A percentile compares a stretch with the other conserved stretches of the same genome.
phyloP scores from a whole-genome alignment of 1,140 invertebrate genomes.

The Trialeurodes vaporariorum region DNA sequence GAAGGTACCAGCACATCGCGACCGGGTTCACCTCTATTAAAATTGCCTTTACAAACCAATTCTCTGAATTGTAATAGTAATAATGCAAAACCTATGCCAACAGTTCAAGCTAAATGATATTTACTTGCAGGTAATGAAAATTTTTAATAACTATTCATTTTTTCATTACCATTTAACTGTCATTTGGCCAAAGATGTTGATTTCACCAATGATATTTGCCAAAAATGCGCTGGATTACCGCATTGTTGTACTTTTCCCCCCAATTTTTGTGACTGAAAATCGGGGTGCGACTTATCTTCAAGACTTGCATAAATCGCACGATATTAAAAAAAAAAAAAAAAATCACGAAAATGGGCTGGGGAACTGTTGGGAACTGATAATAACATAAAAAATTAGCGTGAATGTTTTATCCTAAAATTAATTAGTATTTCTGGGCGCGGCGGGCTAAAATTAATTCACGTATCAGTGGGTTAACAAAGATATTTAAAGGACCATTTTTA shows the following conservation, averaged over 20 bases:
- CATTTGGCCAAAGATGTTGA: not conserved
- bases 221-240: not conserved
- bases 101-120: not conserved
- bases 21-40: not conserved
- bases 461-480: too few relatives aligned
- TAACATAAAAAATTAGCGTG: too few relatives aligned
- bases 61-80: not conserved
- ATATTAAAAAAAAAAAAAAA: too few relatives aligned
- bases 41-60: not conserved
- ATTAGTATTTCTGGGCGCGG: too few relatives aligned
- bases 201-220: not conserved
- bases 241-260: too few relatives aligned
- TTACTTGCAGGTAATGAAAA: not conserved
- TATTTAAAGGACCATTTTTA: too few relatives aligned
- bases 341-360: too few relatives aligned
- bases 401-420: too few relatives aligned
- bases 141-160: not conserved
- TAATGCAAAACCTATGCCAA: not conserved
- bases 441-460: too few relatives aligned
- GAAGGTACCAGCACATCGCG: not conserved
- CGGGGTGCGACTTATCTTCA: too few relatives aligned
- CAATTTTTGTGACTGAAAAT: too few relatives aligned
- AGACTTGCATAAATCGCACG: not conserved
- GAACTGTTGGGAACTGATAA: too few relatives aligned
- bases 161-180: not conserved